A percentile compares a stretch with the other conserved stretches of the same genome.
Conservation (phyloP, 2,797 vertebrate species). For the Knipowitschia caucasica region DNA sequence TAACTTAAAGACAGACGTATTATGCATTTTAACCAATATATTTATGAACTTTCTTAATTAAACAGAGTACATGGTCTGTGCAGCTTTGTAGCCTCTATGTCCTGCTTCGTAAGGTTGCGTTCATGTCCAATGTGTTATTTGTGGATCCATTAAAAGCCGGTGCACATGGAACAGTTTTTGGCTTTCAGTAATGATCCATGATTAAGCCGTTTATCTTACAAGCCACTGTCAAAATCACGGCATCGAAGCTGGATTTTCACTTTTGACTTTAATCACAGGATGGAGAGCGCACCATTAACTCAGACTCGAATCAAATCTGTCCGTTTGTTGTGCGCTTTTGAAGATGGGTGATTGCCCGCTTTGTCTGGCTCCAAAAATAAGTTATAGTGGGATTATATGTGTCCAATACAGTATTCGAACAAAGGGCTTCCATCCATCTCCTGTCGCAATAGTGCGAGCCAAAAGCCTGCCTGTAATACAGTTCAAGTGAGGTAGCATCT, state of each 20-base stretch:
- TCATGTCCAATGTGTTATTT: not conserved
- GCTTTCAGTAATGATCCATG: not conserved
- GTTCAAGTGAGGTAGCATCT: not conserved
- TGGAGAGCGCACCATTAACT: not conserved
- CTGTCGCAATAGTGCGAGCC: not conserved
- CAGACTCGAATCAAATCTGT: conserved; percentile 5
- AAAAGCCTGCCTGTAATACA: not conserved
- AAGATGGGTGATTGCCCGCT: not conserved
- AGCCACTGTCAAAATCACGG: conserved; percentile 6
- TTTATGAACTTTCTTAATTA: too few relatives aligned
- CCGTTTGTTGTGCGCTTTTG: conserved; percentile 3
- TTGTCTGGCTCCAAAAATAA: conserved; percentile 8
- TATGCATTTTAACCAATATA: too few relatives aligned
- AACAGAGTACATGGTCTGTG: too few relatives aligned
- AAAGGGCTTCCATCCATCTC: not conserved
- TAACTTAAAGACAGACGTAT: too few relatives aligned
- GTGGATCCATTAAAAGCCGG: not conserved
- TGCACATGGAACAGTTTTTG: conserved; percentile 5
- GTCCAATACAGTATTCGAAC: not conserved
- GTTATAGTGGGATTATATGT: not conserved
- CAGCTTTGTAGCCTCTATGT: not conserved
- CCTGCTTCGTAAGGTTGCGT: not conserved
- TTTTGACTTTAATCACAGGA: conserved; percentile 4
- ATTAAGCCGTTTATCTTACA: conserved; percentile 4
- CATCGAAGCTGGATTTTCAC: conserved; percentile 9